Conservation (phyloP, 2,888 invertebrate species). For the Habroteleia sp. region DNA sequence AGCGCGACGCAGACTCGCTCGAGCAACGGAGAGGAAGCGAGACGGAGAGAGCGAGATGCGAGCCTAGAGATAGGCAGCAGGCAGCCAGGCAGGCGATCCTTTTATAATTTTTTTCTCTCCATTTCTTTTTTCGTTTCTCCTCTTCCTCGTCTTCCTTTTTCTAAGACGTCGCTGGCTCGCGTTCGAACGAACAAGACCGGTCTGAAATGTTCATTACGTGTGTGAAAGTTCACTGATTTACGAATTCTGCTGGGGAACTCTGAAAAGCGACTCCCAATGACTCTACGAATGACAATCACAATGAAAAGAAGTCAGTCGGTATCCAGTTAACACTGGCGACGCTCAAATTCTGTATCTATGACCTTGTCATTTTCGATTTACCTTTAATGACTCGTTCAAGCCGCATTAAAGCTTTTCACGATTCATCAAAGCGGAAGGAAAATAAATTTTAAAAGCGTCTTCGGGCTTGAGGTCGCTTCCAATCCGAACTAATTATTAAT, state of each 20-base stretch:
- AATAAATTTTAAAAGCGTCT: not conserved
- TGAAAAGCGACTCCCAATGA: slow-evolving; percentile 2
- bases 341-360: slow-evolving; percentile 28
- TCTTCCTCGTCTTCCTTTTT: slow-evolving; percentile 7
- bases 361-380: slow-evolving; percentile 30
- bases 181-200: slow-evolving; percentile 15
- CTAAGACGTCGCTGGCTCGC: slow-evolving; percentile 31
- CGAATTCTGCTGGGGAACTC: slow-evolving; percentile 13
- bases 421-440: slow-evolving; percentile 21
- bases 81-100: slow-evolving; percentile 23
- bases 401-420: slow-evolving; percentile 10
- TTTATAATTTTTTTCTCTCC: slow-evolving; percentile 30
- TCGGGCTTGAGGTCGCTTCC: not conserved
- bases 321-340: slow-evolving; percentile 1
- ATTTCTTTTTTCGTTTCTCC: slow-evolving; percentile 4
- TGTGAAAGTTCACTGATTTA: slow-evolving; percentile 55
- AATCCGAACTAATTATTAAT: slow-evolving; percentile 8
- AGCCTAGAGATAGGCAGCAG: slow-evolving; percentile 37
- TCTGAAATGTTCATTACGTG: slow-evolving; percentile 48
- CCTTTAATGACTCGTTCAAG: slow-evolving; percentile 14
- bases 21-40: slow-evolving; percentile 11
- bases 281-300: slow-evolving; percentile 9
- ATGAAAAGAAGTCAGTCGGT: slow-evolving; percentile 10
- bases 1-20: not conserved
- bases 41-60: slow-evolving; percentile 18